Conservation (phyloP, 2,113 vertebrate species). For the Mormyrus iriodes region DNA sequence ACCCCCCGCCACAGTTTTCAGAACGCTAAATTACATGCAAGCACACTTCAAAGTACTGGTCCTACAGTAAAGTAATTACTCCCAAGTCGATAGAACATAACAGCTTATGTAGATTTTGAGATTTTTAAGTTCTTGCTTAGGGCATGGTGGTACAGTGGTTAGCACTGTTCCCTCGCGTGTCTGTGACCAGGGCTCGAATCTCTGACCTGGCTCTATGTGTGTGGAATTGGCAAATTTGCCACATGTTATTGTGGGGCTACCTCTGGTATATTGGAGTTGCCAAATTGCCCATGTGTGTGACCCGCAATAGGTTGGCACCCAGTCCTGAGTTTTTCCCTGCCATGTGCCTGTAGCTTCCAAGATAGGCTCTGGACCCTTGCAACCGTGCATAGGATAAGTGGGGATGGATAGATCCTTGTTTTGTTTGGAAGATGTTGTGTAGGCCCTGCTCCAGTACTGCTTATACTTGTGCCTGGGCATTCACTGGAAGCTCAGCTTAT, state of each 20-base stretch:
- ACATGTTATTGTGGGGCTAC: background rate
- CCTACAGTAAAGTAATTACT: background rate
- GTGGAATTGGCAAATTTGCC: background rate
- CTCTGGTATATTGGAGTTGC: background rate
- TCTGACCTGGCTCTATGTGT: background rate
- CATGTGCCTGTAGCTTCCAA: too few species aligned
- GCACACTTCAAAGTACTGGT: background rate
- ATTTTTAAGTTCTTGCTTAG: background rate
- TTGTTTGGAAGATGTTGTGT: background rate
- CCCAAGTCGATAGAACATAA: background rate
- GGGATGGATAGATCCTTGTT: background rate
- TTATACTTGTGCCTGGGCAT: background rate
- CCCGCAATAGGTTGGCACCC: background rate
- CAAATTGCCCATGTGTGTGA: background rate
- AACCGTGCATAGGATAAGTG: too few species aligned
- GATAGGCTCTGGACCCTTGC: too few species aligned
- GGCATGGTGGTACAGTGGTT: background rate
- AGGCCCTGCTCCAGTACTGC: background rate
- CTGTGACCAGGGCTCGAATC: background rate
- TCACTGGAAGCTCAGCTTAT: background rate
- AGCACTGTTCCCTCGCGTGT: background rate
- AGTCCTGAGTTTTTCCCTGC: too few species aligned
- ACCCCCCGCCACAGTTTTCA: background rate
- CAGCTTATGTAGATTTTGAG: background rate
- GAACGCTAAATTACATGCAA: background rate